Evolutionary conservation across 1,140 invertebrate species (phyloP), one percentile per base, ranked within the genome.

Genomic region (Magallana gigas): DNA sequence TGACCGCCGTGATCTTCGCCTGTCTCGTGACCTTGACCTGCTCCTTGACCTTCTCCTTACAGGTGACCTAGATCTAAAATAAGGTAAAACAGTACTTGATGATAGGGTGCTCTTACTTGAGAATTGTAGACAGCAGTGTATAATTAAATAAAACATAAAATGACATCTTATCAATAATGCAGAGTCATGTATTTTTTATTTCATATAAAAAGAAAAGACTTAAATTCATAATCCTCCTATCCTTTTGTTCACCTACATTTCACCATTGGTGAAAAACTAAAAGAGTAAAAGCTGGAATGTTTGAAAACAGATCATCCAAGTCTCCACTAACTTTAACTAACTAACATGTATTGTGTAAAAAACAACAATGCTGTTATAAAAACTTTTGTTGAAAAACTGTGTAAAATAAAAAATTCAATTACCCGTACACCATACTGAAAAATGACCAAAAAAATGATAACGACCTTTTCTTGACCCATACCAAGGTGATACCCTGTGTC

Each of bases 1-100:
- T 89, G 90, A 92, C 92, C 92, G 89, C 71, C 90, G 90, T 90
- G 89, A 90, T 88, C 88, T 82, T 84, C 81, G 84, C 56, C 68
- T 71, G 68, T 87, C 88, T 58, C 88, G 82, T 57, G 92, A 91
- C 8, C 91, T 88, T 59, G 91, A 92, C 80, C 85, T 86, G 57
- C 91, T 92, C 82, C 89, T 83, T 83, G 89, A 60, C 23, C 89
- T 91, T 56, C 84, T 85, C 58, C 89, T 88, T 57, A 60, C 76
- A 56, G 87, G 64, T 85, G 86, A 84, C 80, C 88, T 58, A 68
- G 76, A 60, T 83, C 62, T 88, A 81, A 86, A 87, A 82, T 84
- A 81, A 90, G 23, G 81, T 81, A 48, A 87, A 81, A 71, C 9
- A 8, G 1, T 8, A 23, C 71, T 83, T 81, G 76, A 68, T 85